Evolutionary conservation across 2,888 invertebrate species (phyloP).

Genomic region (Ischnus inquisitorius): DNA sequence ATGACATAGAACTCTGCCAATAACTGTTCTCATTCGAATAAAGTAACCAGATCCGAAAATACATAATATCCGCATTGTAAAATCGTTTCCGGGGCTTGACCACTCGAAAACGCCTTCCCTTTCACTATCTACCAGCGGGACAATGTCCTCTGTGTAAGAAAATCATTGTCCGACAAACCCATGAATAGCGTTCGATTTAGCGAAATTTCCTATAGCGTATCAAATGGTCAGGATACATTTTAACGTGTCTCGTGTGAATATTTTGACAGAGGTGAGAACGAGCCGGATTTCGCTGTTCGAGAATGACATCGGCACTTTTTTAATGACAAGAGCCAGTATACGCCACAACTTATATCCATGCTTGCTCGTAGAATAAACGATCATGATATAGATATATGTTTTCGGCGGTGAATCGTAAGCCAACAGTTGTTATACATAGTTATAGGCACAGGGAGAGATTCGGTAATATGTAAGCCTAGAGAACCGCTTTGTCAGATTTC

Average conservation of each 20-base stretch:
- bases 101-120: conserved; percentile 69
- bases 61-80: conserved; percentile 79
- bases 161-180: conserved; percentile 20
- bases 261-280: conserved; percentile 48
- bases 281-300: not conserved
- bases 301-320: conserved; percentile 37
- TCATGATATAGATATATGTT: conserved; percentile 25
- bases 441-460: conserved; percentile 18
- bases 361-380: conserved; percentile 16
- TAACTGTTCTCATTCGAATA: not conserved
- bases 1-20: conserved; percentile 5
- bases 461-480: conserved; percentile 23
- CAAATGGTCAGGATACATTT: conserved; percentile 1
- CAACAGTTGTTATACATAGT: conserved; percentile 13
- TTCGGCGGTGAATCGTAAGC: conserved; percentile 4
- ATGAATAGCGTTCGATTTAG: conserved; percentile 31
- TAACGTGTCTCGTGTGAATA: conserved; percentile 21
- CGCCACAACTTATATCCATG: conserved; percentile 11
- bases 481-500: conserved; percentile 67
- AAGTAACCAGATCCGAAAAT: conserved; percentile 2
- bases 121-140: not conserved
- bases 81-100: conserved; percentile 82
- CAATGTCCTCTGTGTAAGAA: conserved; percentile 22
- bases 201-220: conserved; percentile 25
- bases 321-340: conserved; percentile 20